These are phyloP conservation scores for Scrobipalpa costella DNA, from an alignment of 2,888 invertebrate species.

Conservation along the genomic window DNA sequence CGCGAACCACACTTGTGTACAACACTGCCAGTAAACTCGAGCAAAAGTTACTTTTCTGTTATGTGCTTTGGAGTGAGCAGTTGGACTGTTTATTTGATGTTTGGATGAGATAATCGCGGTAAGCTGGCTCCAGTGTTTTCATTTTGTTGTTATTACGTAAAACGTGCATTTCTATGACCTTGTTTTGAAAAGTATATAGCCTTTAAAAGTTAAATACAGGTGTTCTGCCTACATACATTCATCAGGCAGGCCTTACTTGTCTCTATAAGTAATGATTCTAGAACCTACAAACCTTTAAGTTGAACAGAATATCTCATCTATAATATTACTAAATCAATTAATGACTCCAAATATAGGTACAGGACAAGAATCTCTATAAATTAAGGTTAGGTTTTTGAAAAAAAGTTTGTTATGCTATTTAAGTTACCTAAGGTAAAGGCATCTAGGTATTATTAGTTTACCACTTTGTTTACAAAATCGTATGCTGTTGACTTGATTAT, in stretches of 20 bases:
- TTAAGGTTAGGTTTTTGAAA: too few relatives aligned
- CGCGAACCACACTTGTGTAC: slow-evolving; percentile 58
- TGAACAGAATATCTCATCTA: too few relatives aligned
- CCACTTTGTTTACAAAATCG: too few relatives aligned
- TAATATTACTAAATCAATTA: too few relatives aligned
- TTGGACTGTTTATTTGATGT: slow-evolving; percentile 22
- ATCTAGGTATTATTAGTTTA: too few relatives aligned
- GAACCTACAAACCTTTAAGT: not conserved
- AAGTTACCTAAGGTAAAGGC: too few relatives aligned
- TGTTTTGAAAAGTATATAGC: slow-evolving; percentile 11
- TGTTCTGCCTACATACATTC: not conserved
- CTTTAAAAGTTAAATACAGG: not conserved
- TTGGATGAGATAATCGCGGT: slow-evolving; percentile 22
- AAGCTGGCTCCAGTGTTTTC: slow-evolving; percentile 21
- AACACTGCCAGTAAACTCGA: slow-evolving; percentile 33
- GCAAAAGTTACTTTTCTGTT: slow-evolving; percentile 12
- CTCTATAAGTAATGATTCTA: not conserved
- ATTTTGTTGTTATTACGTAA: slow-evolving; percentile 27
- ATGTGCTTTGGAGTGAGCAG: slow-evolving; percentile 25
- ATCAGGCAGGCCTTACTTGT: not conserved
- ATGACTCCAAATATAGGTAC: too few relatives aligned
- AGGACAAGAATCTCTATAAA: too few relatives aligned
- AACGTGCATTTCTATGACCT: slow-evolving; percentile 16
- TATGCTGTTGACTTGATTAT: too few relatives aligned
- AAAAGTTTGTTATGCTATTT: too few relatives aligned